These are phyloP conservation scores for Zoanthus sociatus DNA, from an alignment of 92 coral and sea anemone genomes.

Conservation along the genomic window DNA sequence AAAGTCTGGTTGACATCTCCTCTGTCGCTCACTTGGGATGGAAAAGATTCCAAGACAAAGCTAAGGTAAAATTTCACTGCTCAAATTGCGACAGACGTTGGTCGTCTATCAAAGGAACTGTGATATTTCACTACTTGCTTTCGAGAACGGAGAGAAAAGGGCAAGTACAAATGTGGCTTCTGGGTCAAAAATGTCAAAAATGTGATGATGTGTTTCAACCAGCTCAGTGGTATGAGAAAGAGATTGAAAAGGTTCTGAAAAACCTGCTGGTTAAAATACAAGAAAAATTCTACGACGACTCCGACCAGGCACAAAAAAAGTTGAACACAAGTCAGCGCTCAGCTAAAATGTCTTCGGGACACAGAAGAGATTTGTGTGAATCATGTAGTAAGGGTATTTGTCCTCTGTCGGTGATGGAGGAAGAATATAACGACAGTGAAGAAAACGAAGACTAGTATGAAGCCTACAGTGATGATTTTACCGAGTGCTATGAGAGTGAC, in stretches of 20 bases:
- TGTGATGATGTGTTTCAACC: conserved; percentile 1
- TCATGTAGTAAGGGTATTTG: conserved; percentile 9
- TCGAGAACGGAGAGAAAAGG: neutral
- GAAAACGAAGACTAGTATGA: neutral
- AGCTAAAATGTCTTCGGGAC: conserved; percentile 5
- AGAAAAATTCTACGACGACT: neutral
- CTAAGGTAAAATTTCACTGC: conserved; percentile 3
- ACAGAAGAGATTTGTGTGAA: conserved; percentile 19
- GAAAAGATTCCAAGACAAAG: neutral
- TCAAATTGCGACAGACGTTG: conserved; percentile 9
- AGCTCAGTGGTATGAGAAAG: conserved; percentile 33
- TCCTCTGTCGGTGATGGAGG: neutral
- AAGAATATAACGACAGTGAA: too few relatives aligned
- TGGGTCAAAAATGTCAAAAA: conserved; percentile 39
- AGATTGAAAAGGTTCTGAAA: conserved; percentile 19
- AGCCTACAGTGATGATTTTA: too few relatives aligned
- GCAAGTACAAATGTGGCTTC: conserved; percentile 36
- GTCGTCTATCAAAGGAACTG: conserved; percentile 45
- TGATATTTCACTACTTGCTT: conserved; percentile 25
- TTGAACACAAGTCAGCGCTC: conserved; percentile 5
- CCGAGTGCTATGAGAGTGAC: too few relatives aligned
- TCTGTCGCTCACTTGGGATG: conserved; percentile 25
- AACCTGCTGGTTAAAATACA: conserved; percentile 2
- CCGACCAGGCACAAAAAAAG: neutral
- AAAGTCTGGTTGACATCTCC: neutral